Base-by-base conservation (phyloP, 2,888 invertebrate species). In the Calameuta filiformis region DNA sequence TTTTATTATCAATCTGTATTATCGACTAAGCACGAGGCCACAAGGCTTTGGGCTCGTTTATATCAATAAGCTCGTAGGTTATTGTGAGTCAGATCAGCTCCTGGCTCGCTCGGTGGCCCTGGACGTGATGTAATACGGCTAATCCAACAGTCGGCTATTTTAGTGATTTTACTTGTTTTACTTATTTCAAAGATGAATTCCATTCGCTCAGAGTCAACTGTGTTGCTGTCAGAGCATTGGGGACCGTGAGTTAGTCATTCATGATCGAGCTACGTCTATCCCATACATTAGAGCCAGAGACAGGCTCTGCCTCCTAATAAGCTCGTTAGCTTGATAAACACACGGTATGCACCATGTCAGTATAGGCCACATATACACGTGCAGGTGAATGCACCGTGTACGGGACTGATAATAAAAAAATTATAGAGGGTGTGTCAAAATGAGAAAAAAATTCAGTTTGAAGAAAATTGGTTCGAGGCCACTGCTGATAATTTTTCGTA, bases 261-360 rank as follows among this genome's bases (percentile, higher is more conserved):
- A 31, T 31, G 34, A 31, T 33, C 71, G 12, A 71, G 6, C 71
- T 6, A 23, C 15, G 34, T n/a, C 12, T 71, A 12, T 71, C 71
- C 31, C 71, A 71, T 71, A 71, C 71, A 71, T 71, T 71, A 71
- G 71, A 31, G 12, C 15, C 71, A 71, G 71, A 33, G 69, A 71
- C 71, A 31, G 78, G 78, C 76, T 80, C 80, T 79, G 77, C 75
- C 80, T 77, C 77, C 83, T 85, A 86, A 86, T 84, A 85, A 86
- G 83, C 85, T 84, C 82, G 83, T 84, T 85, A 84, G 81, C 77
- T 82, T 83, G 83, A 85, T 84, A 83, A 86, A 84, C 83, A 56
- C 23, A 56, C 56, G 9, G 23, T 15, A 56, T 56, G 56, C 2
- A 56, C 23, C 9, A 56, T 23, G 56, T 12, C 12, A 6, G 12